Conservation (phyloP, 1,140 invertebrate genomes). For the Bombus confusus region DNA sequence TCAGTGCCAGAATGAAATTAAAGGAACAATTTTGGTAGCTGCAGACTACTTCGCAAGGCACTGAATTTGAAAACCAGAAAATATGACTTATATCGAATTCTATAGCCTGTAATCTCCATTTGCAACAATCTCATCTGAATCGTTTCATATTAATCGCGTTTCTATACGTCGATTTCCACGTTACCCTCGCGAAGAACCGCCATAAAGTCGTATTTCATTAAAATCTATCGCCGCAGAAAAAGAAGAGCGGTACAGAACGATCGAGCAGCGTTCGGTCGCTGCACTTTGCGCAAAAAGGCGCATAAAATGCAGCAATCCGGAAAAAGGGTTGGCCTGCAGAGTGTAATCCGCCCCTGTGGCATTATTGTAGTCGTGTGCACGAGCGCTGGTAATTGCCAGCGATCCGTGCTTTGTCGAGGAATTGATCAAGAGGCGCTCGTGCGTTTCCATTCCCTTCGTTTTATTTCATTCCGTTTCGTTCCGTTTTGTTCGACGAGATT, state of each 20-base stretch:
- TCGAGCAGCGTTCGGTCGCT: background rate
- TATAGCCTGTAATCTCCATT: too few species aligned
- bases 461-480: background rate
- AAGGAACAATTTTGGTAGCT: too few species aligned
- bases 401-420: background rate
- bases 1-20: too few species aligned
- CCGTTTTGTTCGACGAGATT: background rate
- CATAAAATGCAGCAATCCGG: background rate
- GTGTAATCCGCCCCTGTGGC: constrained; percentile 8
- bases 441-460: background rate
- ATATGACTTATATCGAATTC: too few species aligned
- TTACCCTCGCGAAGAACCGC: too few species aligned
- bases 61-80: background rate
- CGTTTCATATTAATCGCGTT: background rate
- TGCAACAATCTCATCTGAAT: background rate
- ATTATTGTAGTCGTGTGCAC: constrained; percentile 7
- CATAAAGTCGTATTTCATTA: background rate
- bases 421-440: constrained; percentile 32
- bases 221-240: background rate
- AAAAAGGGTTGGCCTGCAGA: background rate
- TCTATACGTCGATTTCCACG: background rate
- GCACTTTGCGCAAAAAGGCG: constrained; percentile 11
- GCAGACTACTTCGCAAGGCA: background rate
- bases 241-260: background rate
- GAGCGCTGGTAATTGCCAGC: constrained; percentile 25